A percentile compares a stretch with the other conserved stretches of the same genome.
Conservation (phyloP, 2,888 invertebrate species). For the Phyllotreta striolata region DNA sequence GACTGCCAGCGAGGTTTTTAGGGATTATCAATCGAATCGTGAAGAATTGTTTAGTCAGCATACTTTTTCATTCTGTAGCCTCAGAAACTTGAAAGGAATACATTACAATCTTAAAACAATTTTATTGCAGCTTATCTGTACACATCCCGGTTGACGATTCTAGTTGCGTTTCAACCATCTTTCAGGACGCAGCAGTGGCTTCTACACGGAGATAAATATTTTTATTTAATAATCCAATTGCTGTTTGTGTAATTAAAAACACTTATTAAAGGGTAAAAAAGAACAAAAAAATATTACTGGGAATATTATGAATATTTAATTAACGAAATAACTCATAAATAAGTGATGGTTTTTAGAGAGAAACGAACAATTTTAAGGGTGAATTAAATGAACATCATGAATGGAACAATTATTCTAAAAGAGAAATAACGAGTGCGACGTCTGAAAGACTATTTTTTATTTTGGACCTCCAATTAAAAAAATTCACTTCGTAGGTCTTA, state of each 20-base stretch:
- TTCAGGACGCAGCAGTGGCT: conserved; percentile 34
- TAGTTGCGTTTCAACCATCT: conserved; percentile 43
- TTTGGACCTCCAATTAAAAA: conserved; percentile 12
- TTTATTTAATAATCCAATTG: no score
- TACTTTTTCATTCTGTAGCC: conserved; percentile 51
- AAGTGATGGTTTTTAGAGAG: not conserved
- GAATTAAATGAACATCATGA: conserved; percentile 2
- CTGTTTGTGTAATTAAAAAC: no score
- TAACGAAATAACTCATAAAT: not conserved
- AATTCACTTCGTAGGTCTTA: conserved; percentile 9
- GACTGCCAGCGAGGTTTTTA: conserved; percentile 51
- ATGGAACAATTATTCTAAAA: conserved; percentile 10
- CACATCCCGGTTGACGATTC: conserved; percentile 5
- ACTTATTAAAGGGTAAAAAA: no score
- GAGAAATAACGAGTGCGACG: conserved; percentile 7
- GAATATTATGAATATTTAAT: not conserved
- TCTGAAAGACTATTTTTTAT: conserved; percentile 7
- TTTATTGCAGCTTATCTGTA: conserved; percentile 43
- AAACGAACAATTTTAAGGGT: conserved; percentile 6
- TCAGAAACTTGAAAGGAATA: conserved; percentile 49
- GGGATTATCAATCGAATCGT: conserved; percentile 54
- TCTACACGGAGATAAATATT: no score
- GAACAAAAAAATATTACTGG: not conserved
- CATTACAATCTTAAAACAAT: conserved; percentile 51
- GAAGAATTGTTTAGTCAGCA: conserved; percentile 56